Conservation (phyloP, 2,888 invertebrate species). For the Drosophila recens region DNA sequence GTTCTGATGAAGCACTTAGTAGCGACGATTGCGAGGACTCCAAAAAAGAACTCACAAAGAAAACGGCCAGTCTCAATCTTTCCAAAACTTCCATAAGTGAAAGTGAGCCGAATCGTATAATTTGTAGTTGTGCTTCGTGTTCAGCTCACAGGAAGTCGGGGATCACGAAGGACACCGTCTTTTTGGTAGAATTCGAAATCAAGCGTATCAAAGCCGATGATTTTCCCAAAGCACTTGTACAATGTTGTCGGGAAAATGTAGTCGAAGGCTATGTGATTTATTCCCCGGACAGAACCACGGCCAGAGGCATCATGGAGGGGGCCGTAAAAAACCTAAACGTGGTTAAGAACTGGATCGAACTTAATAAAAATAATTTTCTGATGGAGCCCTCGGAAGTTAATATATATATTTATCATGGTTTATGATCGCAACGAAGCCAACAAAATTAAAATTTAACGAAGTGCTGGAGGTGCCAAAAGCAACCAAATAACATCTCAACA, state of each 20-base stretch:
- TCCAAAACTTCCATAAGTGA: neutral
- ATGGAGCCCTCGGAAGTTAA: neutral
- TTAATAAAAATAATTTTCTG: neutral
- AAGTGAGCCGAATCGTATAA: neutral
- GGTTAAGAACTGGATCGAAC: conserved; percentile 24
- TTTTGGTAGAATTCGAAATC: conserved; percentile 7
- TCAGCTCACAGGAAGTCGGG: neutral
- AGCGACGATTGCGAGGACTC: neutral
- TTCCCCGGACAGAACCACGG: neutral
- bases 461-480: neutral
- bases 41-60: neutral
- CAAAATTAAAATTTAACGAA: neutral
- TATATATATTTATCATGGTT: conserved; percentile 12
- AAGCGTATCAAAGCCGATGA: neutral
- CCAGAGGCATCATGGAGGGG: conserved; percentile 18
- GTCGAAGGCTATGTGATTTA: conserved; percentile 23
- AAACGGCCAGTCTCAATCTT: neutral
- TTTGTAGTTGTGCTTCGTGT: conserved; percentile 3
- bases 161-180: neutral
- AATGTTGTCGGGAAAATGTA: rapidly evolving
- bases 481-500: neutral
- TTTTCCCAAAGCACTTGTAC: neutral
- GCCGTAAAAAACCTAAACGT: neutral
- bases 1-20: too few species aligned
- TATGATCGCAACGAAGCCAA: neutral